These are phyloP conservation scores for Pollenia labialis DNA, from an alignment of 2,888 invertebrate species.

Conservation along the genomic window DNA sequence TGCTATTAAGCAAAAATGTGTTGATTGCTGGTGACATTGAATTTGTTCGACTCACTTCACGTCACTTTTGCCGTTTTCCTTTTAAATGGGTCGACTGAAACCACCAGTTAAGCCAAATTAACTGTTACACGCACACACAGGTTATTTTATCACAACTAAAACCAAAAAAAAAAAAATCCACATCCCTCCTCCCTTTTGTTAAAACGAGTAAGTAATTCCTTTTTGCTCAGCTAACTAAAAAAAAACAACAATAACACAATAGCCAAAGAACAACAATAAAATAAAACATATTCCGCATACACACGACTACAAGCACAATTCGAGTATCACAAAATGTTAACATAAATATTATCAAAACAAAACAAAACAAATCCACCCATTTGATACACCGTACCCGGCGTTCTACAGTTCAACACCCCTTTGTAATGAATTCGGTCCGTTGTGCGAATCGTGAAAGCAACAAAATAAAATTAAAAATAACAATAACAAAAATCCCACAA, in stretches of 20 bases:
- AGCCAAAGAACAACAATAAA: constrained; percentile 55
- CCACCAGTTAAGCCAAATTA: constrained; percentile 70
- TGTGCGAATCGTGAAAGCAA: constrained; percentile 48
- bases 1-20: constrained; percentile 80
- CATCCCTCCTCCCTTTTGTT: constrained; percentile 36
- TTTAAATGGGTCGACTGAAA: constrained; percentile 54
- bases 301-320: constrained; percentile 31
- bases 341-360: constrained; percentile 81
- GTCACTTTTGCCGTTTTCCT: constrained; percentile 45
- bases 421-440: constrained; percentile 50
- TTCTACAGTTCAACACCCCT: constrained; percentile 44
- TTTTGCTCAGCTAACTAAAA: constrained; percentile 46
- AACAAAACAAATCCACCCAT: constrained; percentile 80
- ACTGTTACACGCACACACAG: constrained; percentile 67
- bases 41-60: constrained; percentile 69
- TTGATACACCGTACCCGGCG: constrained; percentile 30
- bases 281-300: constrained; percentile 29
- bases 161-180: constrained; percentile 21
- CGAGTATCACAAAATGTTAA: constrained; percentile 61
- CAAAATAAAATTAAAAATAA: constrained; percentile 45
- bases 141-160: constrained; percentile 54
- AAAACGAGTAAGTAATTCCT: constrained; percentile 18
- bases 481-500: constrained; percentile 33
- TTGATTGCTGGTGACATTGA: constrained; percentile 71
- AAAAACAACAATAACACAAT: constrained; percentile 62